Evolutionary conservation across 2,888 invertebrate genomes (phyloP).

Genomic region (Lysandra bellargus): DNA sequence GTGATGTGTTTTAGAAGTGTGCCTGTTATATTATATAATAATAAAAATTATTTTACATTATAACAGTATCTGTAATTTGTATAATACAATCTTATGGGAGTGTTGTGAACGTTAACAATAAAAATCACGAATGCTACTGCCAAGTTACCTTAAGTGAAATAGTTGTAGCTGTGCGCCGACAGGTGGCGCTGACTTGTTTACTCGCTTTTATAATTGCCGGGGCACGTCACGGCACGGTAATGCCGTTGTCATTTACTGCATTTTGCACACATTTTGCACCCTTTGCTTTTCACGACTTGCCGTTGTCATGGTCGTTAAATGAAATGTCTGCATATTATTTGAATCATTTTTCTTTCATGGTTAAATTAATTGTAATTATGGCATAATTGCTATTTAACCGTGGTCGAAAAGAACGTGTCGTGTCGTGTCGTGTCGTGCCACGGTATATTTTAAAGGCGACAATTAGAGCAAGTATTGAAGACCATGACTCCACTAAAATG

Average conservation of each 20-base stretch:
- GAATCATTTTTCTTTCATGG: too few species aligned
- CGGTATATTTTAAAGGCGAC: background rate
- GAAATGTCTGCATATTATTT: too few species aligned
- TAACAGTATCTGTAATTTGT: slow-evolving; percentile 4
- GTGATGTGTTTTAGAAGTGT: slow-evolving; percentile 67
- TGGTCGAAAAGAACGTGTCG: background rate
- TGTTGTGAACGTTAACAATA: slow-evolving; percentile 39
- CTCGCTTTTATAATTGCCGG: background rate
- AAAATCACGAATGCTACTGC: slow-evolving; percentile 37
- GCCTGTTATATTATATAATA: slow-evolving; percentile 55
- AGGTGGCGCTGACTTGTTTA: slow-evolving; percentile 38
- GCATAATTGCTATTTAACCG: too few species aligned
- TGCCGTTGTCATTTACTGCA: background rate
- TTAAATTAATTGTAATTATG: too few species aligned
- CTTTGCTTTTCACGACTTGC: background rate
- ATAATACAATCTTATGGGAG: slow-evolving; percentile 42
- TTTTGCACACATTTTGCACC: background rate
- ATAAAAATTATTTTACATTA: slow-evolving; percentile 14
- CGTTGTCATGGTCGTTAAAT: background rate
- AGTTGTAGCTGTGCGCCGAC: slow-evolving; percentile 31
- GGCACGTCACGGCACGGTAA: background rate
- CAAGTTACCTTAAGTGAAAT: slow-evolving; percentile 29
- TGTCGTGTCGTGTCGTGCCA: background rate
- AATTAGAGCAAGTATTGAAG: background rate
- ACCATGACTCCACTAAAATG: slow-evolving; percentile 30